Conservation (phyloP, 2,888 invertebrate species). For the Aleiodes testaceus region DNA sequence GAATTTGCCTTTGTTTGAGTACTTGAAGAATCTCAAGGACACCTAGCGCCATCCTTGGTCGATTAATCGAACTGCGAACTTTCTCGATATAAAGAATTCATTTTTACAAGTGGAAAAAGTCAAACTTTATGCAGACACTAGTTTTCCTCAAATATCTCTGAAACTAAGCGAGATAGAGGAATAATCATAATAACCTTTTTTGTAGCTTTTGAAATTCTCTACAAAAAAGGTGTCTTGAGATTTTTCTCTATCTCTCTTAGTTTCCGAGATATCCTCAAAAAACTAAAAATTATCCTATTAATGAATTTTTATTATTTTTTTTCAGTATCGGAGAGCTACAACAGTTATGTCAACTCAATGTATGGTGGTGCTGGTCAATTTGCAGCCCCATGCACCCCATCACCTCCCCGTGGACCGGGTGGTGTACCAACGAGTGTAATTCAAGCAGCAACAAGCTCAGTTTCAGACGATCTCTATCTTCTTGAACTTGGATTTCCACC, state of each 20-base stretch:
- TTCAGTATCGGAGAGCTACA: constrained; percentile 80
- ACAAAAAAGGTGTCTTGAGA: too few species aligned
- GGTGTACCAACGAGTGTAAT: constrained; percentile 81
- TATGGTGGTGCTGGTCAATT: constrained; percentile 68
- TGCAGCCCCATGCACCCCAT: constrained; percentile 69
- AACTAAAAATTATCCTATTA: not conserved
- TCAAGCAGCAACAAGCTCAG: constrained; percentile 87
- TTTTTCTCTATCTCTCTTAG: too few species aligned
- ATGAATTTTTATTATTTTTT: constrained; percentile 56
- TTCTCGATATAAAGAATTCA: too few species aligned
- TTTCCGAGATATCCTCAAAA: too few species aligned
- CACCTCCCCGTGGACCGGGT: constrained; percentile 71
- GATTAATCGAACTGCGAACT: too few species aligned
- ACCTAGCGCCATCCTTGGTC: not conserved
- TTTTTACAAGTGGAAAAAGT: not conserved
- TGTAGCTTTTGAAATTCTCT: too few species aligned
- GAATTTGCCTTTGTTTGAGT: not conserved
- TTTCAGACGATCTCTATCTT: constrained; percentile 91
- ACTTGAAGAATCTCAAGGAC: not conserved
- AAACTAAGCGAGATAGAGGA: too few species aligned
- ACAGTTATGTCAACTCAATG: constrained; percentile 75
- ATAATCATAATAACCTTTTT: too few species aligned
- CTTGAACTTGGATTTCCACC: constrained; percentile 84
- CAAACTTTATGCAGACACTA: not conserved
- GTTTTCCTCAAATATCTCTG: too few species aligned